Percentiles rank a stretch among this genome's conserved stretches.
Evolutionary conservation across 2,113 vertebrate species (phyloP).

Genomic region (Probosciger aterrimus): DNA sequence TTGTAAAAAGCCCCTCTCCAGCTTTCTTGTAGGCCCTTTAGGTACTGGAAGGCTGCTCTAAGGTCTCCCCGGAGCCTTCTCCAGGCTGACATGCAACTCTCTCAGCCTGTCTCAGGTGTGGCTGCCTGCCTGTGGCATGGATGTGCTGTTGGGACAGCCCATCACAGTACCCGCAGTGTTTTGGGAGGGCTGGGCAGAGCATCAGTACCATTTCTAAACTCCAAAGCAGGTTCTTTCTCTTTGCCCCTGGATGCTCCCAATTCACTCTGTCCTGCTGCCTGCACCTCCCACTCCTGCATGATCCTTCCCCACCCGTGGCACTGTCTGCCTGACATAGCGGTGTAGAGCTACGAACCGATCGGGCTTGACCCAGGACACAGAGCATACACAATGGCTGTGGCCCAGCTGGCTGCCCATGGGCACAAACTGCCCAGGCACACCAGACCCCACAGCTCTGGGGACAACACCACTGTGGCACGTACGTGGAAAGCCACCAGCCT

Average conservation of each 20-base stretch:
- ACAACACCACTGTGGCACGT: fast-evolving
- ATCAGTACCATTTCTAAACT: background rate
- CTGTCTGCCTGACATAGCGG: fast-evolving
- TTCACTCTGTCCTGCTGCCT: background rate
- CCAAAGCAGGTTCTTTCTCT: background rate
- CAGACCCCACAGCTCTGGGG: background rate
- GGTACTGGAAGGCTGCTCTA: background rate
- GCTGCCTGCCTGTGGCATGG: fast-evolving
- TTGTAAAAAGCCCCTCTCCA: background rate
- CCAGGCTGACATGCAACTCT: background rate
- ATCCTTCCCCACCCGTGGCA: background rate
- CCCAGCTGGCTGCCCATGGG: fast-evolving
- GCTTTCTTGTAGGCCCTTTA: background rate
- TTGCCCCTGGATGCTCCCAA: background rate
- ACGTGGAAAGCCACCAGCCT: fast-evolving
- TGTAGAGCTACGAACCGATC: fast-evolving
- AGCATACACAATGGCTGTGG: fast-evolving
- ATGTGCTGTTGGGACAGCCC: fast-evolving
- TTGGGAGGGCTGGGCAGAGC: background rate
- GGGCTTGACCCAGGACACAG: fast-evolving
- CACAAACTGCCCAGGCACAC: background rate
- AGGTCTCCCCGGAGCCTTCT: background rate
- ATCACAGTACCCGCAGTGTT: background rate
- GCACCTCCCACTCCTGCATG: fast-evolving
- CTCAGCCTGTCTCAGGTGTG: background rate